Base-by-base conservation (phyloP, 1,140 invertebrate genomes). In the Kradibia gibbosae region DNA sequence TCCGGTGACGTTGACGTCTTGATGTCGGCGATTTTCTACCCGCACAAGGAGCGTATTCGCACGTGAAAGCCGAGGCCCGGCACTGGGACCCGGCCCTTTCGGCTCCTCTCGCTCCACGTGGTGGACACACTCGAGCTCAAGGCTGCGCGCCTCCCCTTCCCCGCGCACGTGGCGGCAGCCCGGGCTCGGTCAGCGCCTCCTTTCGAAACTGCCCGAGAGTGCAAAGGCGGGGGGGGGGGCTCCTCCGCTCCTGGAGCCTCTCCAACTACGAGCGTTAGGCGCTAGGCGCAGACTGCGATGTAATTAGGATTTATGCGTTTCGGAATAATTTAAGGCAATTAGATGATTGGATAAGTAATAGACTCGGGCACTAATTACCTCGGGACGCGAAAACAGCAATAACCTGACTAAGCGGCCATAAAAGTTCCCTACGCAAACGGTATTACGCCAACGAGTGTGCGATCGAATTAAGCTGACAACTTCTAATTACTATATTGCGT, bases 331-430 rank as follows among this genome's bases (percentile, higher is more conserved):
- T 20, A 45, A 79, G 13, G 53, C 36, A 79, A 71, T 79, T 72
- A 22, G 67, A 72, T 72, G 53, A 71, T 17, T 60, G 67, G 50
- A 39, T 22, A 45, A 70, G 65, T 78, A 57, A 78, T 70, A 67
- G 31, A 25, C 48, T 45, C 0, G 48, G n/a, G 67, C 17, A 25
- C 78, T 80, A 73, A 80, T 80, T 60, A 50, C 50, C 36, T 39
- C 39, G 10, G 28, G 20, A 60, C 15, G 53, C 0, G 31, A 60
- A 15, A 60, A 25, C 10, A 25, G 48, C 3, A 28, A 11, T 48
- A 34, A 62, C 53, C 25, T n/a, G 53, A 78, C 78, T 28, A 60
- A 65, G 31, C 0, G 36, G 71, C 34, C 48, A 45, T 80, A 80
- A 80, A 80, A 62, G 53, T 74, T 3, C 28, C 71, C 36, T 8